These are phyloP conservation scores for Macrochelys suwanniensis DNA, from an alignment of 2,797 vertebrate species.

Conservation along the genomic window DNA sequence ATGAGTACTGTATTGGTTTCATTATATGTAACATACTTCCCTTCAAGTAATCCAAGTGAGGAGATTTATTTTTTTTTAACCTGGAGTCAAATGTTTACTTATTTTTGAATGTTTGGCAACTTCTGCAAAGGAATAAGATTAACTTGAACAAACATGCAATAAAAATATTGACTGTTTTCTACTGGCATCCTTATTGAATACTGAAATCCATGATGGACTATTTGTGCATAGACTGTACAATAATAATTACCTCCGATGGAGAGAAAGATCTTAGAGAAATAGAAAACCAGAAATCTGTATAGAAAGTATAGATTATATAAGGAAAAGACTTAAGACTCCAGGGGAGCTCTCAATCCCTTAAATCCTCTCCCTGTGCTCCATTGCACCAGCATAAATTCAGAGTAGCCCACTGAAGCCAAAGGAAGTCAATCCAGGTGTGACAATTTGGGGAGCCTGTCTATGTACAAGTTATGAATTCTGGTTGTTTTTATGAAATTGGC, in stretches of 20 bases:
- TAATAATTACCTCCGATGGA: conserved; percentile 27
- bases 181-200: background rate
- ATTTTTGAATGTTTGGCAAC: background rate
- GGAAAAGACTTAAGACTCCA: background rate
- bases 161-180: conserved; percentile 32
- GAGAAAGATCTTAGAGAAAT: background rate
- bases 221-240: conserved; percentile 16
- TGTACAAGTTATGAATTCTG: background rate
- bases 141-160: fast-evolving
- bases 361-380: background rate
- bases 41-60: background rate
- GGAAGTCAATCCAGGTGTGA: background rate
- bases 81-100: background rate
- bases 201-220: conserved; percentile 10
- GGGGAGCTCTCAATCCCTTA: background rate
- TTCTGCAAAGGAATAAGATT: background rate
- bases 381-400: background rate
- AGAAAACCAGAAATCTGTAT: background rate
- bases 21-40: fast-evolving
- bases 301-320: background rate
- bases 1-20: background rate
- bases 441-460: background rate
- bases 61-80: background rate
- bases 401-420: background rate
- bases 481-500: background rate